A percentile compares a stretch with the other conserved stretches of the same genome.
phyloP scores from a whole-genome alignment of 2,797 vertebrate species.

The Austrolebias charrua region DNA sequence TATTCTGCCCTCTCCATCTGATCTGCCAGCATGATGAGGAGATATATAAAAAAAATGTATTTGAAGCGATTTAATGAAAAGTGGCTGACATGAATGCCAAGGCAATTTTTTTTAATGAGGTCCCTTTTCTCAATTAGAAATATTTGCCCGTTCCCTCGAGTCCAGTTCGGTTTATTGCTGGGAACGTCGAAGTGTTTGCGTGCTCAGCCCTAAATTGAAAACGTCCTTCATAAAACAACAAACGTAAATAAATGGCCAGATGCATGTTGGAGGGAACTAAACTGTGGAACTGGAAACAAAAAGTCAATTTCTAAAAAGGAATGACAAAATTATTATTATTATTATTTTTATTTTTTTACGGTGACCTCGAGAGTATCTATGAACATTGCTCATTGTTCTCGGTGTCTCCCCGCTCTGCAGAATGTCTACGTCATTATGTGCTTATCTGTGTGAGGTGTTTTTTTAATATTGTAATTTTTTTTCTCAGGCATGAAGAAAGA shows the following conservation, averaged over 20 bases:
- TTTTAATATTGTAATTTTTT: too few species aligned
- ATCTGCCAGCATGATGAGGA: constrained; percentile 72
- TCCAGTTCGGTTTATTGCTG: constrained; percentile 57
- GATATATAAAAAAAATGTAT: constrained; percentile 79
- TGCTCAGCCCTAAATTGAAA: constrained; percentile 64
- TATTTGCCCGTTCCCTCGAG: constrained; percentile 50
- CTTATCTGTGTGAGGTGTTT: too few species aligned
- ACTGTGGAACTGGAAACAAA: not conserved
- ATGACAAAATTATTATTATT: too few species aligned
- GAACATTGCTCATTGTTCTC: too few species aligned
- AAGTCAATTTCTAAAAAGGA: constrained; percentile 4
- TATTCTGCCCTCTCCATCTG: constrained; percentile 71
- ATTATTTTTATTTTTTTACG: too few species aligned
- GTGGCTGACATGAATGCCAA: constrained; percentile 72
- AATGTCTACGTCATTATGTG: too few species aligned
- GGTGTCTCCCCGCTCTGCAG: too few species aligned
- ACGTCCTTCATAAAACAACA: constrained; percentile 56
- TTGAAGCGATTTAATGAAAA: constrained; percentile 75
- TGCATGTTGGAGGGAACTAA: constrained; percentile 33
- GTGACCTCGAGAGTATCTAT: too few species aligned
- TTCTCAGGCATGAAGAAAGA: too few species aligned
- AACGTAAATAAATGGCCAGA: constrained; percentile 41
- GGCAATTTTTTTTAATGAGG: constrained; percentile 76
- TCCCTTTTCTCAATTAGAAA: constrained; percentile 52
- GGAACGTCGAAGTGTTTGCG: constrained; percentile 24